Conservation (phyloP, 2,797 vertebrate genomes). For the Psittacula derbiana region DNA sequence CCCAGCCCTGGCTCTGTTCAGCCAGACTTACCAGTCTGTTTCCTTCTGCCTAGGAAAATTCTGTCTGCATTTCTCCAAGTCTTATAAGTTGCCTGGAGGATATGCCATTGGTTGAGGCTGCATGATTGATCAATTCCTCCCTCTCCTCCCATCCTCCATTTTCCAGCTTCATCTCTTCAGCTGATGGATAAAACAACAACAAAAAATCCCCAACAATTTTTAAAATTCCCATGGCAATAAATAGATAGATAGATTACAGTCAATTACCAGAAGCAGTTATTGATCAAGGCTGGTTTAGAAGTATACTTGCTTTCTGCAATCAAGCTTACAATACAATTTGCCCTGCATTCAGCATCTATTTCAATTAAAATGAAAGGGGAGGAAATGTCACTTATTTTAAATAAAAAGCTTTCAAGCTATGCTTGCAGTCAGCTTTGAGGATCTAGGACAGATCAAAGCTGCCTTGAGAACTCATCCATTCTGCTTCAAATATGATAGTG, state of each 20-base stretch:
- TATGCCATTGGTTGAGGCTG: not conserved
- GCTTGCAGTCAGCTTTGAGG: conserved; percentile 58
- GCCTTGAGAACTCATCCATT: conserved; percentile 61
- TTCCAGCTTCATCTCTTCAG: not conserved
- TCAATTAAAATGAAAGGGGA: conserved; percentile 66
- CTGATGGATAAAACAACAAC: not conserved
- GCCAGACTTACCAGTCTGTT: conserved; percentile 23
- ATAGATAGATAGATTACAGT: conserved; percentile 32
- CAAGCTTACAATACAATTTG: conserved; percentile 44
- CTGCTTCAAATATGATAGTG: conserved; percentile 30
- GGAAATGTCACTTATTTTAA: conserved; percentile 68
- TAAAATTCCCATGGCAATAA: not conserved
- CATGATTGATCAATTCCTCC: conserved; percentile 30
- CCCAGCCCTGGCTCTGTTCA: not conserved
- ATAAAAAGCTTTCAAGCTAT: conserved; percentile 69
- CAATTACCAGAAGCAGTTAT: conserved; percentile 51
- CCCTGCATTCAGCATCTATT: conserved; percentile 62
- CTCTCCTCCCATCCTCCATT: not conserved
- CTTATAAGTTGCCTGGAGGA: conserved; percentile 21
- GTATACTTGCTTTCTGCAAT: not conserved
- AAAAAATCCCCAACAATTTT: not conserved
- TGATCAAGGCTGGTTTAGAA: conserved; percentile 53
- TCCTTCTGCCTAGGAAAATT: conserved; percentile 36
- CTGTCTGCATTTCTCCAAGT: not conserved
- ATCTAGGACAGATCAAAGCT: conserved; percentile 66